Conservation (phyloP, 2,888 invertebrate species). For the Drosophila lutescens region DNA sequence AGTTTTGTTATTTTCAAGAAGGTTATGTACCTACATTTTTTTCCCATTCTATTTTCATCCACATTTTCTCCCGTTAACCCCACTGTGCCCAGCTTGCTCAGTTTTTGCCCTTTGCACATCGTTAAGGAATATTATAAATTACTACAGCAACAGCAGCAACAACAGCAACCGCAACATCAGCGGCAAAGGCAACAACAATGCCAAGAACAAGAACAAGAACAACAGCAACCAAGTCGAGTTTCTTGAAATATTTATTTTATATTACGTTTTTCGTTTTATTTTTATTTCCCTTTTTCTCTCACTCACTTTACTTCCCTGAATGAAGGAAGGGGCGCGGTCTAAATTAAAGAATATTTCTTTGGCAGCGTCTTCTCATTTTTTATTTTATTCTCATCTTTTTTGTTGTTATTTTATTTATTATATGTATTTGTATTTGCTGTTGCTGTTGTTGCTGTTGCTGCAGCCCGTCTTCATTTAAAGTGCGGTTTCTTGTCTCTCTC, state of each 20-base stretch:
- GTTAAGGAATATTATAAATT: constrained; percentile 83
- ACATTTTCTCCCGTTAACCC: neutral
- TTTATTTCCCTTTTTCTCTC: constrained; percentile 34
- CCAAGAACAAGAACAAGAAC: constrained; percentile 15
- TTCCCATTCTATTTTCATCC: no score
- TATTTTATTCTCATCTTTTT: constrained; percentile 62
- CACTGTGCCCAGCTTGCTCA: constrained; percentile 53
- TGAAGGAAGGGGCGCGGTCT: constrained; percentile 52
- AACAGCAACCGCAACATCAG: constrained; percentile 32
- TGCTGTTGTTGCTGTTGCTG: constrained; percentile 17
- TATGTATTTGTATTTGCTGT: constrained; percentile 41
- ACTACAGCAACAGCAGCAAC: constrained; percentile 73
- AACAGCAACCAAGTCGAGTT: constrained; percentile 39
- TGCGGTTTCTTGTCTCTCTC: constrained; percentile 79
- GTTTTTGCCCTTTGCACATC: constrained; percentile 78
- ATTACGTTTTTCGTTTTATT: constrained; percentile 62
- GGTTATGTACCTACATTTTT: no score
- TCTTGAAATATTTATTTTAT: constrained; percentile 80
- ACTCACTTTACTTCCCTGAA: constrained; percentile 25
- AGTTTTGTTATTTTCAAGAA: no score
- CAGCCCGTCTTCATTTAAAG: constrained; percentile 74
- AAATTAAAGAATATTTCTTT: constrained; percentile 80
- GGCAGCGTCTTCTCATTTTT: constrained; percentile 27
- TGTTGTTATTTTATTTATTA: constrained; percentile 73
- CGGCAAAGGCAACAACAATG: constrained; percentile 34